Conservation (phyloP, 1,140 invertebrate genomes). For the Achatina immaculata region DNA sequence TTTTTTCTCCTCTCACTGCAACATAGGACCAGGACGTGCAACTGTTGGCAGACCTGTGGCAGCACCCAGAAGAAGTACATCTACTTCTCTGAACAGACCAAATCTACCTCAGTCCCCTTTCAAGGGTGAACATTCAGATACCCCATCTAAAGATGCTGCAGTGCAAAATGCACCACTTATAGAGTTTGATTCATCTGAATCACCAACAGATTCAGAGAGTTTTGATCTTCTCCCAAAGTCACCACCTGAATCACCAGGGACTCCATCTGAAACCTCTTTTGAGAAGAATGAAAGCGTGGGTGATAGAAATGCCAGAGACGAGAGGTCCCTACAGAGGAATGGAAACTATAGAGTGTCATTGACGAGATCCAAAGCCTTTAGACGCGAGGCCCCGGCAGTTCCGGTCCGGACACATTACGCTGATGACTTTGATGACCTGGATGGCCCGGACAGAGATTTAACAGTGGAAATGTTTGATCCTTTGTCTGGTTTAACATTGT, state of each 20-base stretch:
- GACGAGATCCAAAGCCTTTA: constrained; percentile 25
- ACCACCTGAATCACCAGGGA: background rate
- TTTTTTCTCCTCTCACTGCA: no score
- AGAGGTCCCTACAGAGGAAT: background rate
- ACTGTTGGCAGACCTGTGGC: background rate
- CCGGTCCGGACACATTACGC: background rate
- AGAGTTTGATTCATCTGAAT: constrained; percentile 19
- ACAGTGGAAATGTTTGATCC: constrained; percentile 13
- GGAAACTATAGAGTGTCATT: background rate
- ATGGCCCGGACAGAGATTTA: background rate
- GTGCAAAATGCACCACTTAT: constrained; percentile 19
- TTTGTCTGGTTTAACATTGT: background rate
- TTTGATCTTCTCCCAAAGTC: constrained; percentile 19
- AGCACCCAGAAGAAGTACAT: background rate
- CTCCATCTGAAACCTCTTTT: background rate
- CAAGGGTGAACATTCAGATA: background rate
- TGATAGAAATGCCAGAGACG: background rate
- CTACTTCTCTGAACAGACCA: background rate
- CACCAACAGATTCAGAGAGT: constrained; percentile 14
- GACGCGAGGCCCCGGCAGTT: background rate
- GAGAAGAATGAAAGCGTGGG: background rate
- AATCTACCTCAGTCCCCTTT: background rate
- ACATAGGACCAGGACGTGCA: no score
- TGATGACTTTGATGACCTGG: constrained; percentile 15
- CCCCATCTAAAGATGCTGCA: background rate